Percentiles rank a stretch among this genome's conserved stretches.
Conservation (phyloP, 2,888 invertebrate species). For the Stenotaenia linearis region DNA sequence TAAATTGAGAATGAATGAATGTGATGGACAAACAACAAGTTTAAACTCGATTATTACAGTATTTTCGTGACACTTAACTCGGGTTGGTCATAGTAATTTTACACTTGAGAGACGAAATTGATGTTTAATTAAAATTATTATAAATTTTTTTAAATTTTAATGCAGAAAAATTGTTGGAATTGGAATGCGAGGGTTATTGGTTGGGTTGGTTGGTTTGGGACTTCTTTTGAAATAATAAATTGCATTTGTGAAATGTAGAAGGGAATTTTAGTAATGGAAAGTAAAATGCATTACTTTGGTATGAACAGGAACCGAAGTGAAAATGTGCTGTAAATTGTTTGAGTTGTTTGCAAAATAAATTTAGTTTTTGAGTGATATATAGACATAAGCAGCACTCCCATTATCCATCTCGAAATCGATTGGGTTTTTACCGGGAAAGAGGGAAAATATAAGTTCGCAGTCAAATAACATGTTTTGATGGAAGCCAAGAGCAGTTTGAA, state of each 20-base stretch:
- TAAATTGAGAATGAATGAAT: not conserved
- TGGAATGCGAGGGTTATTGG: too few relatives aligned
- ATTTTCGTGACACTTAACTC: too few relatives aligned
- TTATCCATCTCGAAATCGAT: constrained; percentile 2
- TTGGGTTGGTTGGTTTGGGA: not conserved
- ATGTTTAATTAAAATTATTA: too few relatives aligned
- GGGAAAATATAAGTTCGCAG: not conserved
- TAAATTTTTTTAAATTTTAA: too few relatives aligned
- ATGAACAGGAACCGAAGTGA: not conserved
- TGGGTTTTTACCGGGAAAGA: not conserved
- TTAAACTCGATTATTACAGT: too few relatives aligned
- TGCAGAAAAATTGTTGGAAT: too few relatives aligned
- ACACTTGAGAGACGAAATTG: too few relatives aligned
- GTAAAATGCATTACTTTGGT: not conserved
- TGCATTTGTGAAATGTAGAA: not conserved
- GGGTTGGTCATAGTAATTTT: too few relatives aligned
- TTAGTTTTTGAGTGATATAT: not conserved
- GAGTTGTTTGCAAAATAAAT: constrained; percentile 6
- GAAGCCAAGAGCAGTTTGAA: not conserved
- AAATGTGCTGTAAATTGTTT: not conserved
- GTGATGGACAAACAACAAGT: not conserved
- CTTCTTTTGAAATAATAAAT: not conserved
- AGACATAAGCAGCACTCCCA: not conserved
- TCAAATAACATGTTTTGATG: constrained; percentile 17
- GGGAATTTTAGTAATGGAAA: not conserved